Conservation (phyloP, 2,888 invertebrate genomes). For the Chymomyza amoena region DNA sequence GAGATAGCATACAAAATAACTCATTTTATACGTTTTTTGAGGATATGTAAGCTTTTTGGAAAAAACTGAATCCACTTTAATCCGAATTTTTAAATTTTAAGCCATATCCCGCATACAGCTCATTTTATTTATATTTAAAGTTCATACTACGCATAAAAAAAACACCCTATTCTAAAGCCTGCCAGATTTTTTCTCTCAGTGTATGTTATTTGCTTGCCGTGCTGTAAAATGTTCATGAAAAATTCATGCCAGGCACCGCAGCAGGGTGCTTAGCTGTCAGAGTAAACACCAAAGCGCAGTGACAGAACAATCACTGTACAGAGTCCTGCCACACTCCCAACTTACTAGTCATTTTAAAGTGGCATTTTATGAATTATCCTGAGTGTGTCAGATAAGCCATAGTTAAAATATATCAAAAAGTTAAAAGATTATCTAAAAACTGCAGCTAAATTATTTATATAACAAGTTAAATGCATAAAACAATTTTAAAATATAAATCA, state of each 20-base stretch:
- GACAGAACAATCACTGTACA: conserved; percentile 7
- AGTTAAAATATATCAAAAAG: not conserved
- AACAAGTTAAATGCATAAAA: not conserved
- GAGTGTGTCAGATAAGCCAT: not conserved
- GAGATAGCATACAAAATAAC: too few species aligned
- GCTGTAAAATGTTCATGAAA: conserved; percentile 58
- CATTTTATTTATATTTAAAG: too few species aligned
- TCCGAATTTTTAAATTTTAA: too few species aligned
- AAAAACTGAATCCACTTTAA: too few species aligned
- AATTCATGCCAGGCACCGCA: conserved; percentile 67
- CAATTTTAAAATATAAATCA: conserved; percentile 33
- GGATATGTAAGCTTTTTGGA: too few species aligned
- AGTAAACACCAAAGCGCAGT: conserved; percentile 27
- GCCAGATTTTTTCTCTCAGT: not conserved
- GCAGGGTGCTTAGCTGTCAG: conserved; percentile 37
- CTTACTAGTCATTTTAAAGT: not conserved
- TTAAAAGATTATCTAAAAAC: not conserved
- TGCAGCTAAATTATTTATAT: not conserved
- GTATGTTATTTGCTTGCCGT: not conserved
- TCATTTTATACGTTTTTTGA: too few species aligned
- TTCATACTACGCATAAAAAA: too few species aligned
- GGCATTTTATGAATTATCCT: not conserved
- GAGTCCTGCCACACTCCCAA: conserved; percentile 6
- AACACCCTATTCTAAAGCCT: too few species aligned
- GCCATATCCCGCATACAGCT: too few species aligned